Conservation (phyloP, 2,113 vertebrate species). For the Psammodynastes pulverulentus region DNA sequence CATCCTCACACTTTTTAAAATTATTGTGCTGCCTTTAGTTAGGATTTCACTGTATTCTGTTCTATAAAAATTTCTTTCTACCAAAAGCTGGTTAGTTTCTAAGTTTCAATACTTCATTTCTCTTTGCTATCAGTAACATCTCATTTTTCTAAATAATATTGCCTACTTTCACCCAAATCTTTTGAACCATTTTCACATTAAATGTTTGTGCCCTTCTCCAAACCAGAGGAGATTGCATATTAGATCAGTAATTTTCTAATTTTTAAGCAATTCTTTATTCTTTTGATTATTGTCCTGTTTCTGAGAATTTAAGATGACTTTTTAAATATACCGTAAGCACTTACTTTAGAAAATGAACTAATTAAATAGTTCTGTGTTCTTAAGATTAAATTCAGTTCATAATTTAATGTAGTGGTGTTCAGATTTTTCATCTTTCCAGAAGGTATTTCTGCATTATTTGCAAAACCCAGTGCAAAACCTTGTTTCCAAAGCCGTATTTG, state of each 20-base stretch:
- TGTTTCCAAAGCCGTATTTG: not conserved
- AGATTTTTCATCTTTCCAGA: not conserved
- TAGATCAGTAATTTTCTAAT: slow-evolving; percentile 11
- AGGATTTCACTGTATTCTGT: not conserved
- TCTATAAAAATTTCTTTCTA: not conserved
- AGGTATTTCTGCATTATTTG: not conserved
- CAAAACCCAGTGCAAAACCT: not conserved
- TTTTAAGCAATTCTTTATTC: slow-evolving; percentile 21
- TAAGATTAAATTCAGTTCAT: not conserved
- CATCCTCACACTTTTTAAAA: too few species aligned
- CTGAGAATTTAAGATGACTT: not conserved
- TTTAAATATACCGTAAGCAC: not conserved
- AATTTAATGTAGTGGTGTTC: not conserved
- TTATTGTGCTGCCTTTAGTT: not conserved
- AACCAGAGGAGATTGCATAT: not conserved
- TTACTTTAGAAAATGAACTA: not conserved
- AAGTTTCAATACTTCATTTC: not conserved
- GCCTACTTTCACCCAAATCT: not conserved
- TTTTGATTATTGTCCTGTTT: not conserved
- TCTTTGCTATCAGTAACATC: not conserved
- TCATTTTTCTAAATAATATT: not conserved
- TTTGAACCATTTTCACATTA: not conserved
- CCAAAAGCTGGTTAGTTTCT: not conserved
- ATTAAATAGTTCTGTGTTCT: not conserved
- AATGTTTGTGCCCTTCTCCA: not conserved